Evolutionary conservation across 1,140 invertebrate genomes (phyloP).

Genomic region (Trinorchestia longiramus): DNA sequence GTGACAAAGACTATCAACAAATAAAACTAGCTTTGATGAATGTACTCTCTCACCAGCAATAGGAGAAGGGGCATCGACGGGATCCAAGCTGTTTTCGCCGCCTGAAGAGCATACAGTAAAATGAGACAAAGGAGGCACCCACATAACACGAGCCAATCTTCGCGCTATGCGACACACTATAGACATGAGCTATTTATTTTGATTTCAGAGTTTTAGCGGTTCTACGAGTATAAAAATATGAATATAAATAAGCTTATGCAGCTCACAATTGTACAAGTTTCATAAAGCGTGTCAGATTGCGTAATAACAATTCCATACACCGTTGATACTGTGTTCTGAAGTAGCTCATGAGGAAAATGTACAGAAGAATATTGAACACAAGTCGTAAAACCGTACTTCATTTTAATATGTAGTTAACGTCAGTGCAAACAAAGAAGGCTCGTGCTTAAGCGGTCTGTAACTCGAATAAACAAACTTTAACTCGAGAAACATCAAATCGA

Average conservation of each 20-base stretch:
- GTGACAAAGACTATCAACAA: not conserved
- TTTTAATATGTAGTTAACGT: not conserved
- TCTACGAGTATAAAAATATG: not conserved
- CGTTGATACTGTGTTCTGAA: not conserved
- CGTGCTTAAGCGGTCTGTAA: not conserved
- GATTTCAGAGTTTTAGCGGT: not conserved
- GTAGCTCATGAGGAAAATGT: not conserved
- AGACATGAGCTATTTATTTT: not conserved
- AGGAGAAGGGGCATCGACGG: constrained; percentile 51
- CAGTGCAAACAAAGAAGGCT: not conserved
- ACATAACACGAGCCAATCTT: not conserved
- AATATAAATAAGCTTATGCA: not conserved
- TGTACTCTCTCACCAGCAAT: constrained; percentile 4
- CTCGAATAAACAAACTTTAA: not conserved
- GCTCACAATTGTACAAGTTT: not conserved
- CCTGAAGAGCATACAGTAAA: not conserved
- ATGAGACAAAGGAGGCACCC: not conserved
- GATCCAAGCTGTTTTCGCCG: constrained; percentile 30
- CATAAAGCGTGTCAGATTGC: not conserved
- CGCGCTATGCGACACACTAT: not conserved
- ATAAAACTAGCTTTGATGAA: not conserved
- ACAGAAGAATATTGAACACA: not conserved
- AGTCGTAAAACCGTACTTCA: not conserved
- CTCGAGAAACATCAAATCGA: no score
- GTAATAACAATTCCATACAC: not conserved